Conservation (phyloP, 2,113 vertebrate genomes). For the Pao palembangensis region DNA sequence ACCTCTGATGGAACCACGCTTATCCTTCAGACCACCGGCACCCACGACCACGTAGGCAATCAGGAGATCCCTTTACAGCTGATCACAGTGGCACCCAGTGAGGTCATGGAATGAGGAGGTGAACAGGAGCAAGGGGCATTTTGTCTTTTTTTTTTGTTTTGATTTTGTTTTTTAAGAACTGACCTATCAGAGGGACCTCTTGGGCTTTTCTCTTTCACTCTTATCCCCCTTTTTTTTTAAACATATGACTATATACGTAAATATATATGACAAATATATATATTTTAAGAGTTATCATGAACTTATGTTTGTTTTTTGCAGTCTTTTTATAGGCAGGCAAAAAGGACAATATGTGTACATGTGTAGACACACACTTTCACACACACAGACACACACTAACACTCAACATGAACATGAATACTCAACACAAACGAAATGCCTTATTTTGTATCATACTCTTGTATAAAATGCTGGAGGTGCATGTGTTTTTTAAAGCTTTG, state of each 20-base stretch:
- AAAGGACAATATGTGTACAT: constrained; percentile 90
- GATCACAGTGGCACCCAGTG: constrained; percentile 95
- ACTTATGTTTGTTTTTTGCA: constrained; percentile 97
- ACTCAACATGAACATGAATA: constrained; percentile 64
- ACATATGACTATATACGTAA: constrained; percentile 79
- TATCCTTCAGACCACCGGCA: constrained; percentile 94
- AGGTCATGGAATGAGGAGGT: constrained; percentile 94
- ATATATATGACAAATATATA: constrained; percentile 82
- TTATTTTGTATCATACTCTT: constrained; percentile 99
- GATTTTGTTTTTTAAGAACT: constrained; percentile 57
- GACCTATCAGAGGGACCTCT: constrained; percentile 71
- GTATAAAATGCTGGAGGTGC: constrained; percentile 99
- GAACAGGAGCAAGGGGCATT: constrained; percentile 30
- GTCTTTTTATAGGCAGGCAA: constrained; percentile 96
- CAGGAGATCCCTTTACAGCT: constrained; percentile 98
- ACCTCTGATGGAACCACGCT: constrained; percentile 93
- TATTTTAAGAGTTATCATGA: constrained; percentile 81
- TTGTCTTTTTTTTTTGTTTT: not conserved
- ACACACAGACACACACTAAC: constrained; percentile 61
- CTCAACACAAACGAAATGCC: constrained; percentile 89
- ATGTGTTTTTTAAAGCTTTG: constrained; percentile 94
- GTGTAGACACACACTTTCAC: constrained; percentile 26
- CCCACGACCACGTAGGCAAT: constrained; percentile 93
- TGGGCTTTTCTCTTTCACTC: constrained; percentile 56
- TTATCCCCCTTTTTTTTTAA: constrained; percentile 62